Base-by-base conservation (phyloP, 2,888 invertebrate genomes). In the Lasioglossum morio region DNA sequence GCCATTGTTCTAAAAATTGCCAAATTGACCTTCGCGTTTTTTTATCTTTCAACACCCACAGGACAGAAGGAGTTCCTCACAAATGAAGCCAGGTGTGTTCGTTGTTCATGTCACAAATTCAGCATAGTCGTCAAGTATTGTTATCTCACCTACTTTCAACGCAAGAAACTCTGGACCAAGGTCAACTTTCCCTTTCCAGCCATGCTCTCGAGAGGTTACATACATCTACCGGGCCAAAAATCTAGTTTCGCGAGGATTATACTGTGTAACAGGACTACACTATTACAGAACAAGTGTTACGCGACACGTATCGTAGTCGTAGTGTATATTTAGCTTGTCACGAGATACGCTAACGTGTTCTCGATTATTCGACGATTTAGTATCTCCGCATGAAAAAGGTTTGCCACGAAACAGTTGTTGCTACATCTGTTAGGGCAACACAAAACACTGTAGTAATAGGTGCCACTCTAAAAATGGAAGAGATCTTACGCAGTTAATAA, bases 141-240 rank as follows among this genome's bases (percentile, higher is more conserved):
- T 87, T 80, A 74, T 87, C 34, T 60, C 66, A 79, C 82, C 81
- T 43, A 82, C 63, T 86, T 82, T 86, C 82, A 34, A 34, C 66
- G 7, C 69, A 16, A 78, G 37, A 43, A 70, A 48, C 75, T n/a
- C 19, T 37, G 53, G 48, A 23, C 37, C 78, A 75, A 82, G 74
- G 82, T 66, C 66, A 34, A 30, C 72, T 37, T 23, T 37, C 72
- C 40, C 48, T 76, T 69, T 40, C 34, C 34, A 34, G 1, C 34
- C 66, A 19, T 8, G 34, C 66, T 66, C 19, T 34, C 7, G 34
- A 23, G 66, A 30, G 19, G 10, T 3, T 16, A 34, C 66, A 19
- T 66, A 19, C 16, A 30, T 7, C 63, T 34, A 19, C 8, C 34
- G 66, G 34, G 34, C 66, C 30, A 66, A 66, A 66, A 66, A 66